Base-by-base conservation (phyloP, 2,888 invertebrate species). In the Lasius platythorax region DNA sequence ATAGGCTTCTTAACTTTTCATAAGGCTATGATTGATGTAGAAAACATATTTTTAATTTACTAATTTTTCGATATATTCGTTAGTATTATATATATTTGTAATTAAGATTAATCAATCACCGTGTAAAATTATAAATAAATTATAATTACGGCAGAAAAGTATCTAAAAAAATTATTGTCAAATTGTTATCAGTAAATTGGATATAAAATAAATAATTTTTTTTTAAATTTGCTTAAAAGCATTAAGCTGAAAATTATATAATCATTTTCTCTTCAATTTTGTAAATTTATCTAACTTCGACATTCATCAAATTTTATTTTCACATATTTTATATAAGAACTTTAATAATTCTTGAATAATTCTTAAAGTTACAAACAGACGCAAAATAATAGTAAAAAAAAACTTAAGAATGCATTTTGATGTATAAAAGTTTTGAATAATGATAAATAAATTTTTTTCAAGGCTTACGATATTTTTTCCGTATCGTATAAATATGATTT, bases 241-340 rank as follows among this genome's bases (percentile, higher is more conserved):
- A 56, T 56, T 37, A 56, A 70, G 9, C n/a, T 72, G 15, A 40
- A 11, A 56, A 11, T 12, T 58, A 33, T 28, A 28, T 18, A 12
- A 46, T 11, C 4, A 46, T 46, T 8, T 23, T 73, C 37, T 40
- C 11, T 23, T 33, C 9, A 30, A 30, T 58, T 40, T 3, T 33
- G 2, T 5, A 1, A 53, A 53, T 33, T 72, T 8, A 23, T n/a
- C 3, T 23, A 28, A 37, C 2, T 15, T 15, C 2, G 58, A 6
- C 11, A 18, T 73, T 73, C 28, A 28, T 58, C 58, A 70, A 50
- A 73, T 58, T 58, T 73, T 9, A 3, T 61, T 40, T 74, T 74
- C 6, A 43, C 40, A 74, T 74, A 40, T 11, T 37, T 40, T n/a
- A 23, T 23, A 23, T 23, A 53, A n/a, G 4, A 74, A 28, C 40